Percentiles rank a stretch among this genome's conserved stretches.
Evolutionary conservation across 2,888 invertebrate genomes (phyloP).

Genomic region (Zonitis immaculata): DNA sequence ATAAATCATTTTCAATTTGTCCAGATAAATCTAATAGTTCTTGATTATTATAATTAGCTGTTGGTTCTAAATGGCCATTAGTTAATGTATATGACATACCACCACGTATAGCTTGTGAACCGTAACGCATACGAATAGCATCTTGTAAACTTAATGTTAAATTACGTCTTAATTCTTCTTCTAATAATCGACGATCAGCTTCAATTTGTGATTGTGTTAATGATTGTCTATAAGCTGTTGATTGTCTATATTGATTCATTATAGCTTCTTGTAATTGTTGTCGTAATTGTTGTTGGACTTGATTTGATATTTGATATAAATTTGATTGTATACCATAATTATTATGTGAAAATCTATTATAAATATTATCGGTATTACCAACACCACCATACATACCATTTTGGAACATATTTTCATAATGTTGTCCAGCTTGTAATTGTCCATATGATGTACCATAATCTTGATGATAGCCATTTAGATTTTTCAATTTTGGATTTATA

Average conservation of each 20-base stretch:
- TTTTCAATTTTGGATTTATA: slow-evolving; percentile 38
- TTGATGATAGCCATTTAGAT: slow-evolving; percentile 1
- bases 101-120: slow-evolving; percentile 31
- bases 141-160: slow-evolving; percentile 39
- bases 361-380: too few relatives aligned
- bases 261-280: slow-evolving; percentile 37
- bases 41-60: slow-evolving; percentile 38
- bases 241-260: slow-evolving; percentile 9
- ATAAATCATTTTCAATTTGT: slow-evolving; percentile 36
- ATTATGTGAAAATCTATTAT: too few relatives aligned
- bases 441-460: slow-evolving; percentile 25
- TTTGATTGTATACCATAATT: slow-evolving; percentile 24
- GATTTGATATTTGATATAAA: slow-evolving; percentile 28
- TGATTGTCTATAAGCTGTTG: slow-evolving; percentile 9
- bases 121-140: slow-evolving; percentile 34
- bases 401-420: background rate
- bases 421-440: slow-evolving; percentile 21
- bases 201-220: slow-evolving; percentile 13
- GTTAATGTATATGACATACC: slow-evolving; percentile 35
- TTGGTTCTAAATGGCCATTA: slow-evolving; percentile 31
- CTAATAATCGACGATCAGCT: slow-evolving; percentile 22
- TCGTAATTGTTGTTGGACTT: slow-evolving; percentile 38
- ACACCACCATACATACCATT: slow-evolving; percentile 5
- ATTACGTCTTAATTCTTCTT: slow-evolving; percentile 41
- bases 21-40: slow-evolving; percentile 37